phyloP scores from a whole-genome alignment of 2,113 vertebrate genomes.

The Mirza zaza region DNA sequence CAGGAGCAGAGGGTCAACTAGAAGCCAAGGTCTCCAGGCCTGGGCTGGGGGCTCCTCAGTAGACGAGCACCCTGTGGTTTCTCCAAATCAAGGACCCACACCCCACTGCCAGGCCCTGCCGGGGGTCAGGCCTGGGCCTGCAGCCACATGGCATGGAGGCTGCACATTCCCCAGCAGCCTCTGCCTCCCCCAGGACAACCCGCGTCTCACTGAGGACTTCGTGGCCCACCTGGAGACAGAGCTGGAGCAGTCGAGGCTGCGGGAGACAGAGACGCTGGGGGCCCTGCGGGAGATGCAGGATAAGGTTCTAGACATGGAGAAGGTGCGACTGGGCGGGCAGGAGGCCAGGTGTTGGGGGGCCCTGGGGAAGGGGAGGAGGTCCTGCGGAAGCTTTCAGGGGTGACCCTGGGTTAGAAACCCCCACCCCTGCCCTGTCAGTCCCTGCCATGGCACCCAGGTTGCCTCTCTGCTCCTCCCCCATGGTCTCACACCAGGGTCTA shows the following conservation, averaged over 20 bases:
- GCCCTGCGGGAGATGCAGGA: slow-evolving; percentile 97
- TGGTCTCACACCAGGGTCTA: background rate
- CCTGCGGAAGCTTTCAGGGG: background rate
- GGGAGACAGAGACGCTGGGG: slow-evolving; percentile 90
- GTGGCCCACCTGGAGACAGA: slow-evolving; percentile 90
- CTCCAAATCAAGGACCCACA: background rate
- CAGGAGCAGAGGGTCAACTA: background rate
- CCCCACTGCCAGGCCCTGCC: background rate
- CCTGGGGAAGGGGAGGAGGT: background rate
- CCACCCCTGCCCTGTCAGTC: background rate
- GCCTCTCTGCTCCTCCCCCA: background rate
- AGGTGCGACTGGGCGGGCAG: slow-evolving; percentile 83
- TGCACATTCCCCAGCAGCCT: background rate
- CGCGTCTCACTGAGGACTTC: slow-evolving; percentile 89
- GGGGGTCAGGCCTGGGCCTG: too few species aligned
- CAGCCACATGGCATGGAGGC: background rate
- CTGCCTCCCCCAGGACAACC: slow-evolving; percentile 79
- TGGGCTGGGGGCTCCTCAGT: background rate
- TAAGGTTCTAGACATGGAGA: slow-evolving; percentile 95
- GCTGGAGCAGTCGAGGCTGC: slow-evolving; percentile 91
- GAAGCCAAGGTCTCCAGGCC: background rate
- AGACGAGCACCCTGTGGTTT: background rate
- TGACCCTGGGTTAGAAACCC: background rate
- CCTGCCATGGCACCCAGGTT: too few species aligned
- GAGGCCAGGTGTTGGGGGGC: background rate